These are phyloP conservation scores for Manis pentadactyla DNA, from an alignment of 2,797 vertebrate genomes.

Conservation along the genomic window DNA sequence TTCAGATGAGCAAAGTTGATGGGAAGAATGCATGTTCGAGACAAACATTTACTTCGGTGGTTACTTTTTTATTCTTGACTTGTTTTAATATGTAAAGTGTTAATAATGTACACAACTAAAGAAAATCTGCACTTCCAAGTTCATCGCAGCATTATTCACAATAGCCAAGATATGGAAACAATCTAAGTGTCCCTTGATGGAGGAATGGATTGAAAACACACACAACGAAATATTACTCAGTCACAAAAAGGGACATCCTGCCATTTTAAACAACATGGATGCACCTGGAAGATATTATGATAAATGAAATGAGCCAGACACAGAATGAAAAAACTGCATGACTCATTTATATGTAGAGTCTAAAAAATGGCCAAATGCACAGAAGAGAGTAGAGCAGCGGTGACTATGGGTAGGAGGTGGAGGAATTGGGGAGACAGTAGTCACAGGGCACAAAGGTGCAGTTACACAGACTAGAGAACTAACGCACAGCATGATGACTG, in stretches of 20 bases:
- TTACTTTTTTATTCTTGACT: not conserved
- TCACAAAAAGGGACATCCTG: not conserved
- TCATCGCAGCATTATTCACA: not conserved
- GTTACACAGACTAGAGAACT: not conserved
- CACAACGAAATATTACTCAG: not conserved
- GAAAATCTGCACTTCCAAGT: not conserved
- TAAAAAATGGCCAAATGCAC: not conserved
- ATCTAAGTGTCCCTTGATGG: not conserved
- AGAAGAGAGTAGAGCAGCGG: not conserved
- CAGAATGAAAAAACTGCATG: not conserved
- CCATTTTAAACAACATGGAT: not conserved
- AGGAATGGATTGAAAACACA: not conserved
- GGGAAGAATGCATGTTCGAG: not conserved
- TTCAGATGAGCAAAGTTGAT: not conserved
- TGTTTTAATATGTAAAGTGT: constrained; percentile 6
- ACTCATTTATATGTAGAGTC: not conserved
- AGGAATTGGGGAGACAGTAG: not conserved
- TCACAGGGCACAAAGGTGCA: not conserved
- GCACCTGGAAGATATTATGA: not conserved
- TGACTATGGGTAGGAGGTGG: not conserved
- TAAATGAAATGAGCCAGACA: not conserved
- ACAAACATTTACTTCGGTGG: not conserved
- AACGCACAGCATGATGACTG: not conserved
- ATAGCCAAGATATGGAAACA: not conserved
- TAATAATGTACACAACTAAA: not conserved